These are phyloP conservation scores for Oreochromis grahami DNA, from an alignment of 2,797 vertebrate species.

Conservation along the genomic window DNA sequence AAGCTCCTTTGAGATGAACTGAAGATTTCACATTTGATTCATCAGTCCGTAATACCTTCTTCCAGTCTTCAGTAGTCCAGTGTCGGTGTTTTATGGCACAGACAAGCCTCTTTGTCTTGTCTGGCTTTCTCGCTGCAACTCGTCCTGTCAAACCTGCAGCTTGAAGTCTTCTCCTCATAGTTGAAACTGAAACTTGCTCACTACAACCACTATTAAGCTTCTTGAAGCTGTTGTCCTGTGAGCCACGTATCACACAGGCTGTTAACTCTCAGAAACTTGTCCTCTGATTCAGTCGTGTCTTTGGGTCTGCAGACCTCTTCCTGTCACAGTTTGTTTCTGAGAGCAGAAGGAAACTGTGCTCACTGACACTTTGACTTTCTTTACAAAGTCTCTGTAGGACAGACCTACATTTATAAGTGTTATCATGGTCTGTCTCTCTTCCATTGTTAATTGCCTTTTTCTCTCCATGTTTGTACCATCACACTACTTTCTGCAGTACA, in stretches of 20 bases:
- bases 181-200: not conserved
- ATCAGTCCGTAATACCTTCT: too few relatives aligned
- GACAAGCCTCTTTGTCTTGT: too few relatives aligned
- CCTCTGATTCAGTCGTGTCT: not conserved
- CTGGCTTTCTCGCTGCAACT: too few relatives aligned
- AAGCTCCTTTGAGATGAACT: too few relatives aligned
- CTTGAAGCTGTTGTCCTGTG: not conserved
- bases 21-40: too few relatives aligned
- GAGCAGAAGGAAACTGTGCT: too few relatives aligned
- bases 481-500: too few relatives aligned
- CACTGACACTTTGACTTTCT: not conserved
- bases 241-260: not conserved
- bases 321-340: too few relatives aligned
- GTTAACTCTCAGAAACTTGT: too few relatives aligned
- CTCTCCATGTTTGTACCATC: accelerated
- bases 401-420: not conserved
- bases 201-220: accelerated
- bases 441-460: not conserved
- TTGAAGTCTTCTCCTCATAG: not conserved
- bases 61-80: too few relatives aligned
- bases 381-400: not conserved
- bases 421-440: not conserved
- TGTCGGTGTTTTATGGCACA: too few relatives aligned
- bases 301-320: not conserved
- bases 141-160: not conserved